Conservation (phyloP, 2,797 vertebrate species). For the Propithecus perrieri region DNA sequence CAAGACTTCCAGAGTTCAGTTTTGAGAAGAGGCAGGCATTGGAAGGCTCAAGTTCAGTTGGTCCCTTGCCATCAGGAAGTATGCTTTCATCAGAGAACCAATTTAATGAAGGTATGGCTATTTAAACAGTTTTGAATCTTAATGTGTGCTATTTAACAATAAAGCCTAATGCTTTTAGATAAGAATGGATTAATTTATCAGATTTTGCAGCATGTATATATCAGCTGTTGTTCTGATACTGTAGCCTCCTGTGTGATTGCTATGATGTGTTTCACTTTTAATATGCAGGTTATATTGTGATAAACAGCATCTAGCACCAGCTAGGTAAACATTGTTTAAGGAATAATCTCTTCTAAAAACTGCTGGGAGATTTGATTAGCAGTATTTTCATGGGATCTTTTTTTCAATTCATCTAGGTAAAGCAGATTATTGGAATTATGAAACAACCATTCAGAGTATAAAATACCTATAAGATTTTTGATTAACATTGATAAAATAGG, state of each 20-base stretch:
- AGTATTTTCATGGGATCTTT: constrained; percentile 22
- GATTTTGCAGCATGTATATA: constrained; percentile 14
- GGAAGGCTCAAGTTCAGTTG: constrained; percentile 75
- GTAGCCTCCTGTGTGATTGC: constrained; percentile 16
- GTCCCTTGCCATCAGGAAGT: constrained; percentile 75
- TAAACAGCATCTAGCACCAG: neutral
- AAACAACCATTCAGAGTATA: constrained; percentile 4
- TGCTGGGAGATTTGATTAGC: constrained; percentile 39
- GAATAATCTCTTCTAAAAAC: constrained; percentile 7
- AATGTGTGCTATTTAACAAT: constrained; percentile 26
- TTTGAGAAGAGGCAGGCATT: constrained; percentile 85
- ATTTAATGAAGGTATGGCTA: constrained; percentile 79
- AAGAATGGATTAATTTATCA: constrained; percentile 33
- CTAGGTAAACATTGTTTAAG: constrained; percentile 39
- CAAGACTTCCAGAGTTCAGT: constrained; percentile 91
- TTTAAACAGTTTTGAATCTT: constrained; percentile 27
- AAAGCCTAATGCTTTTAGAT: constrained; percentile 16
- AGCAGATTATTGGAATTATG: constrained; percentile 45
- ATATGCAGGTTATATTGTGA: constrained; percentile 17
- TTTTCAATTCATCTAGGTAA: constrained; percentile 21
- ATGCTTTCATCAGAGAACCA: constrained; percentile 79
- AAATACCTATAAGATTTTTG: constrained; percentile 20
- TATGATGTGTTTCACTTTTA: constrained; percentile 56
- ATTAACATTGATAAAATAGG: constrained; percentile 33
- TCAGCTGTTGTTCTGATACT: constrained; percentile 36